Evolutionary conservation across 2,113 vertebrate genomes (phyloP).

Genomic region (Nesogale talazaci): DNA sequence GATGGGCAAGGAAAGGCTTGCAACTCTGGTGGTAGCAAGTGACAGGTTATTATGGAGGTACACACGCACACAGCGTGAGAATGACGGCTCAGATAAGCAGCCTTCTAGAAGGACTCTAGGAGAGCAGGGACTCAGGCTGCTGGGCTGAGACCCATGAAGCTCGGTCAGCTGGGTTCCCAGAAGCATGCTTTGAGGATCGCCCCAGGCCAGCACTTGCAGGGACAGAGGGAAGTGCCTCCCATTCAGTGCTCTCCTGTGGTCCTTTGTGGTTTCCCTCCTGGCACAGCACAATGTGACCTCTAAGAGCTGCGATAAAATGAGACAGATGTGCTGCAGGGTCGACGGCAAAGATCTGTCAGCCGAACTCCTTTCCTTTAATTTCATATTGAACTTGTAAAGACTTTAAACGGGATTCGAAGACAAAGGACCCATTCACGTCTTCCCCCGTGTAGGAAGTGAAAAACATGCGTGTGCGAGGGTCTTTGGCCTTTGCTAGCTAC

Average conservation of each 20-base stretch:
- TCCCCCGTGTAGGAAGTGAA: background rate
- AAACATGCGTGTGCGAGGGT: background rate
- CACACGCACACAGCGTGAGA: background rate
- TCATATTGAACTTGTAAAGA: constrained; percentile 18
- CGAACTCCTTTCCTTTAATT: constrained; percentile 45
- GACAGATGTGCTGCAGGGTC: background rate
- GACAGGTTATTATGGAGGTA: background rate
- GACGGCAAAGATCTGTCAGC: background rate
- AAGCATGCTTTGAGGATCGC: background rate
- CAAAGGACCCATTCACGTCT: constrained; percentile 7
- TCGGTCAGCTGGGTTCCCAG: background rate
- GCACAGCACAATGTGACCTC: background rate
- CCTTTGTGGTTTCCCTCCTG: background rate
- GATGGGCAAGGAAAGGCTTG: constrained; percentile 9
- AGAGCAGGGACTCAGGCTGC: background rate
- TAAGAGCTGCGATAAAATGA: constrained; percentile 19
- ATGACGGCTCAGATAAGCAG: background rate
- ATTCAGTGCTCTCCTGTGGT: background rate
- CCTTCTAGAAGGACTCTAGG: background rate
- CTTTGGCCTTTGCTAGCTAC: background rate
- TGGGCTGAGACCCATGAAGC: background rate
- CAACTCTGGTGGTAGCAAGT: background rate
- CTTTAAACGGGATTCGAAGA: constrained; percentile 20
- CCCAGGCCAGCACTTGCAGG: background rate
- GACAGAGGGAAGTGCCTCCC: background rate